These are phyloP conservation scores for Hydrolagus colliei DNA, from an alignment of 2,797 vertebrate species.

Conservation along the genomic window DNA sequence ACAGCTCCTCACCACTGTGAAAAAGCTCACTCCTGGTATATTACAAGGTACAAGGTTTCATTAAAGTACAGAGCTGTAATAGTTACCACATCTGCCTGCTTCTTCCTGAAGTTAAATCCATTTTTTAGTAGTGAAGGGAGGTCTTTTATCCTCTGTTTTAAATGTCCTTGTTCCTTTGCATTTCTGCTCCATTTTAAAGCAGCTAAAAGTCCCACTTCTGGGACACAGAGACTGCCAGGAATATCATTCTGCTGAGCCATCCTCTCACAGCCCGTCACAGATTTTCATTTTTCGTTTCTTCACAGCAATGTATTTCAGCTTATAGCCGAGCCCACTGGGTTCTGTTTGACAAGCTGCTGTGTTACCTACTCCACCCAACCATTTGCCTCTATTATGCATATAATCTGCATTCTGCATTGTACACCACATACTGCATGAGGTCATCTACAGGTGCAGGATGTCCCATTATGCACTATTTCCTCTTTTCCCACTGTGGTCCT, in stretches of 20 bases:
- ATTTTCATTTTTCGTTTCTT: not conserved
- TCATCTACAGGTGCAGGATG: slow-evolving; percentile 54
- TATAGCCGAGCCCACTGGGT: slow-evolving; percentile 4
- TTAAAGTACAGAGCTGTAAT: slow-evolving; percentile 36
- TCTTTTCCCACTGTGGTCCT: slow-evolving; percentile 40
- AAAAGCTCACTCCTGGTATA: not conserved
- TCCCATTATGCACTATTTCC: slow-evolving; percentile 53
- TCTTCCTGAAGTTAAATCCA: slow-evolving; percentile 71
- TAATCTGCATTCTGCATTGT: slow-evolving; percentile 32
- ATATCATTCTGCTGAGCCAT: slow-evolving; percentile 66
- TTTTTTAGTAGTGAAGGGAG: slow-evolving; percentile 67
- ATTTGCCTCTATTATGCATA: slow-evolving; percentile 39
- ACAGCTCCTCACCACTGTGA: not conserved
- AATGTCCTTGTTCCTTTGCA: slow-evolving; percentile 64
- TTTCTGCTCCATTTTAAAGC: slow-evolving; percentile 66
- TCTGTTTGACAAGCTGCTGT: slow-evolving; percentile 23
- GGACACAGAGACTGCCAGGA: slow-evolving; percentile 38
- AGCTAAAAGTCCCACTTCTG: slow-evolving; percentile 65
- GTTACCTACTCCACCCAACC: slow-evolving; percentile 56
- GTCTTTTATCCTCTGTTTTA: slow-evolving; percentile 69
- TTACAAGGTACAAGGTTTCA: not conserved
- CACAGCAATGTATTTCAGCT: slow-evolving; percentile 10
- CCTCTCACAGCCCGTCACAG: slow-evolving; percentile 35
- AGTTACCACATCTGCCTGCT: slow-evolving; percentile 52
- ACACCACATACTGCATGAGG: slow-evolving; percentile 24